Evolutionary conservation across 2,113 vertebrate species (phyloP).

Genomic region (Mesoclemmys tuberculata): DNA sequence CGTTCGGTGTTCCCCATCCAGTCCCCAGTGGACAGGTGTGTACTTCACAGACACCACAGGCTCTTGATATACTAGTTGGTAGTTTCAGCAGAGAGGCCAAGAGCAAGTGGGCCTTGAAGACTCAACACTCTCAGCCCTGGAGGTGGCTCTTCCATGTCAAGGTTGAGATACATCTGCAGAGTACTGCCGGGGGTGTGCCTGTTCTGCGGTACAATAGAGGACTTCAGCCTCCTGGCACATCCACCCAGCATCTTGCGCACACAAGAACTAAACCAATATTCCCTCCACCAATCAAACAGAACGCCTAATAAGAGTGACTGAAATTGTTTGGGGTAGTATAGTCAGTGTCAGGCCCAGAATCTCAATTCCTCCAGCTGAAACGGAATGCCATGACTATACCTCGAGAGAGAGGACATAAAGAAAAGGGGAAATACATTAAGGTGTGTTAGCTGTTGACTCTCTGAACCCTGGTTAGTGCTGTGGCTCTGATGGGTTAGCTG

Average conservation of each 20-base stretch:
- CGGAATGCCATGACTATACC: neutral
- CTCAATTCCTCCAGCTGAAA: neutral
- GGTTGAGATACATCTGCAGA: neutral
- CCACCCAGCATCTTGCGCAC: neutral
- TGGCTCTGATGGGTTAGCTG: neutral
- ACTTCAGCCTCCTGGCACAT: neutral
- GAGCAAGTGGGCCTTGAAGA: neutral
- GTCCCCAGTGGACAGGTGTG: neutral
- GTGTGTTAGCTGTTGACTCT: neutral
- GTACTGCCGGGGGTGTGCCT: neutral
- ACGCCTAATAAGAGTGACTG: neutral
- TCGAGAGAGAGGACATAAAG: neutral
- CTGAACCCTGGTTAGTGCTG: neutral
- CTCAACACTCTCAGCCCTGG: neutral
- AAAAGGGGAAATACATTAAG: neutral
- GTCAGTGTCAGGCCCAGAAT: neutral
- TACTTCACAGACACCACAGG: neutral
- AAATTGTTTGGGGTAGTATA: rapidly evolving
- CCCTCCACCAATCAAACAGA: neutral
- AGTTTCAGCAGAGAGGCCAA: neutral
- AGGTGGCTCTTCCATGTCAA: neutral
- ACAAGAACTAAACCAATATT: neutral
- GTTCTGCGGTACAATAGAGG: neutral
- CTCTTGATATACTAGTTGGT: neutral
- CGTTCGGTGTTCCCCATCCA: neutral